Base-by-base conservation (phyloP, 2,888 invertebrate species). In the Teleogryllus oceanicus region DNA sequence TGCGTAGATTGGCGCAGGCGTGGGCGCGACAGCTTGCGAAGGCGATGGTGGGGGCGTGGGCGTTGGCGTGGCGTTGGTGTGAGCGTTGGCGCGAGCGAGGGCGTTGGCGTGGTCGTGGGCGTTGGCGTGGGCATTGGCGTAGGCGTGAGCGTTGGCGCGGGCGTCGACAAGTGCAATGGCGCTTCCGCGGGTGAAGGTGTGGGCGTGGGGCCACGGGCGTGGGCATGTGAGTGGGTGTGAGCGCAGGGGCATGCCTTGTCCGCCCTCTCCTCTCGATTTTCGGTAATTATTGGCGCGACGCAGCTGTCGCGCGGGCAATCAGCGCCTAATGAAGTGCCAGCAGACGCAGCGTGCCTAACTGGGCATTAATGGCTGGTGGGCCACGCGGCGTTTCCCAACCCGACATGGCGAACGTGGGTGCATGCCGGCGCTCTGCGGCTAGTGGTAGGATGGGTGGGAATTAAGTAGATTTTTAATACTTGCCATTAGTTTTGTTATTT, bases 321-420 rank as follows among this genome's bases (percentile, higher is more conserved):
- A 62, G 62, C 62, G 62, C 62, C 62, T 62, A 62, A 62, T 62
- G 62, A 62, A 62, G 62, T 62, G 62, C 62, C 62, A n/a, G n/a
- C 62, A 13, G n/a, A 13, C 62, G 62, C 62, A 13, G 62, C 62
- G 16, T 12, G 62, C 62, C 62, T 62, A 62, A 62, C 62, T 10
- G 62, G 62, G 62, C 62, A 62, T 62, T 62, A 62, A 62, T 62
- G 62, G 62, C 62, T 16, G 62, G 18, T 2, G 3, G 24, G 24
- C 24, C 24, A 24, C 24, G 24, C 24, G 24, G 24, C 24, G 24
- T 24, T 24, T 24, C 2, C 2, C 13, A 16, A n/a, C 16, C 62
- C 62, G 62, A 62, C 18, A 12, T 2, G 62, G 62, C 62, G 62
- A 5, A 62, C 62, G 62, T 2, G 12, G 4, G 21, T 21, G 21